Percentiles rank a stretch among this genome's conserved stretches.
Conservation (phyloP, 2,888 invertebrate genomes). For the Lumbricus terrestris region DNA sequence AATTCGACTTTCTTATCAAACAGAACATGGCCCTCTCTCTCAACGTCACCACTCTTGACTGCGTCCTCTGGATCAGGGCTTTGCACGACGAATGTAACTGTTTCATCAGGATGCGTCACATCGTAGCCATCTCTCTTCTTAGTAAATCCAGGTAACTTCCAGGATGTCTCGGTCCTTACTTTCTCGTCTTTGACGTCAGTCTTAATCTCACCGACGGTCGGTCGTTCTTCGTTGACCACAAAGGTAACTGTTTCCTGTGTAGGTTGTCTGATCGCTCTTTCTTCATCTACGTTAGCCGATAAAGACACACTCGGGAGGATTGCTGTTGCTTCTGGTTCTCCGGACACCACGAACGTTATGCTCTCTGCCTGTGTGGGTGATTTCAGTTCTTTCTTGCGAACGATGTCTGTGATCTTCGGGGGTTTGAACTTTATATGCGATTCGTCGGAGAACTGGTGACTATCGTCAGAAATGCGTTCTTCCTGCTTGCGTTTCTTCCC, state of each 20-base stretch:
- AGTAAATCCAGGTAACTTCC: neutral
- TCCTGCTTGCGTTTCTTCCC: slow-evolving; percentile 13
- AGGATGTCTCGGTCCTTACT: neutral
- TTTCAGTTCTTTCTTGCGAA: neutral
- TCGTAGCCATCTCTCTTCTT: neutral
- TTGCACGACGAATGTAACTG: neutral
- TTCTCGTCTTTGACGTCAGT: neutral
- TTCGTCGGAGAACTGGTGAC: neutral
- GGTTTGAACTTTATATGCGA: neutral
- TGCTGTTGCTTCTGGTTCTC: neutral
- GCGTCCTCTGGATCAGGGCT: neutral
- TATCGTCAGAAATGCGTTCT: neutral
- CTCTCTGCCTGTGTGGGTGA: neutral
- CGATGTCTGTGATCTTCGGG: neutral
- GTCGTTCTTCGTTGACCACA: slow-evolving; percentile 8
- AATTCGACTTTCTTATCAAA: neutral
- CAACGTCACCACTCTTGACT: neutral
- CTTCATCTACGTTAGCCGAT: neutral
- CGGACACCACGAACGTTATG: neutral
- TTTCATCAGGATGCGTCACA: neutral
- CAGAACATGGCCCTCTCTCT: neutral
- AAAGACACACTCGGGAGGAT: neutral
- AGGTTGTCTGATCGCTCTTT: neutral
- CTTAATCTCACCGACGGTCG: neutral
- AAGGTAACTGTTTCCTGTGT: slow-evolving; percentile 19